Evolutionary conservation across 2,888 invertebrate species (phyloP).

Genomic region (Lumbricus terrestris): DNA sequence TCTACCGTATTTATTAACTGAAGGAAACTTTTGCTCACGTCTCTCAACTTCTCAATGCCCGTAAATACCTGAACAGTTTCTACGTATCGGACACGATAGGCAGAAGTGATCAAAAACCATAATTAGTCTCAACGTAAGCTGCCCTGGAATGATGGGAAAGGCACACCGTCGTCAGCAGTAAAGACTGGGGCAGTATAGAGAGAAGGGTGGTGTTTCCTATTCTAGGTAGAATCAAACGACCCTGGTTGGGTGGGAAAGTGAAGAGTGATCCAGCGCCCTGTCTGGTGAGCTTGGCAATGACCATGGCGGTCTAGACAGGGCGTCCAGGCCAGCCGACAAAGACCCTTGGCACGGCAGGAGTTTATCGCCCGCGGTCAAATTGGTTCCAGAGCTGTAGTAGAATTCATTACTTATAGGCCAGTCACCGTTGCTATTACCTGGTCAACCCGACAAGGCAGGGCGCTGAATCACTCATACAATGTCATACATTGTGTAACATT

Average conservation of each 20-base stretch:
- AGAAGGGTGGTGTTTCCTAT: background rate
- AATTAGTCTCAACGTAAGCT: background rate
- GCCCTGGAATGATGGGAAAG: background rate
- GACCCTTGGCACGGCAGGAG: background rate
- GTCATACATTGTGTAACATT: too few relatives aligned
- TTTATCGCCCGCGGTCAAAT: background rate
- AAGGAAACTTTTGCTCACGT: too few relatives aligned
- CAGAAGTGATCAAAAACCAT: background rate
- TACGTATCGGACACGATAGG: background rate
- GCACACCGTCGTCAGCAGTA: background rate
- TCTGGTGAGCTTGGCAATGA: too few relatives aligned
- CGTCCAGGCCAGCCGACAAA: background rate
- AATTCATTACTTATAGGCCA: background rate
- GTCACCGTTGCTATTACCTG: background rate
- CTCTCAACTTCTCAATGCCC: background rate
- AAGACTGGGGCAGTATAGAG: background rate
- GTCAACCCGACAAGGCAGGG: background rate
- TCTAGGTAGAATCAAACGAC: background rate
- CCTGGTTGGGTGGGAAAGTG: background rate
- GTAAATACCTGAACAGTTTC: background rate
- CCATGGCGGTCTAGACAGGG: too few relatives aligned
- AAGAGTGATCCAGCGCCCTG: too few relatives aligned
- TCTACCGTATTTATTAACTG: too few relatives aligned
- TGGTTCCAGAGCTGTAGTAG: background rate
- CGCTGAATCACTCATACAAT: too few relatives aligned